Base-by-base conservation (phyloP, 2,113 vertebrate species). In the Haliaeetus leucogaster region DNA sequence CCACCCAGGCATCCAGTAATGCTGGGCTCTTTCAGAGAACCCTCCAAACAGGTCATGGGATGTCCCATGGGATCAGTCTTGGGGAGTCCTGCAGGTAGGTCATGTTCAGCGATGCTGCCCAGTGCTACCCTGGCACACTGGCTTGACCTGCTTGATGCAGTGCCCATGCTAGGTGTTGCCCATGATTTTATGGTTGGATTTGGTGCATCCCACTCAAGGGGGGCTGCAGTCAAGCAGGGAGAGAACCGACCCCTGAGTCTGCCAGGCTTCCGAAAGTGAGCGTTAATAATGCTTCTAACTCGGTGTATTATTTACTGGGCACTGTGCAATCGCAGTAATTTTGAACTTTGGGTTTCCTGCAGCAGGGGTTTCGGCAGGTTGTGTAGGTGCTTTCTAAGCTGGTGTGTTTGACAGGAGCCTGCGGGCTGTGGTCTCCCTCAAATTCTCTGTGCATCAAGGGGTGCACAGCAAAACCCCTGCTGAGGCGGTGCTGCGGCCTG, bases 401-500 rank as follows among this genome's bases (percentile, higher is more conserved):
- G 78, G 10, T 48, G 61, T 53, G 22, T 38, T n/a, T 53, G 78
- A 13, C 26, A 76, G 82, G n/a, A 70, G 22, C 29, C 5, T 19
- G 25, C 1, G 11, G 21, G 48, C 58, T 91, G 52, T 36, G n/a
- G 1, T 56, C 20, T 56, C 21, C 21, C 34, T 12, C 36, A 25
- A 3, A 56, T 32, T 56, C 58, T 59, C 12, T 55, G 27, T 38
- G 32, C 42, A 43, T 32, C 22, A 7, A 77, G 61, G 22, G 25
- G 10, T 2, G 4, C 45, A 11, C 19, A 48, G 32, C 36, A 16
- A 55, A 42, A 10, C 36, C 34, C 55, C 1, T 4, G 1, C 13
- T 0, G 2, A 52, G 73, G 36, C 8, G 4, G 19, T 45, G 89
- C 71, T 11, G 27, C 0, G 20, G 76, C 18, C 18, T 0, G 21